Evolutionary conservation across 2,113 vertebrate genomes (phyloP), one percentile per base, ranked within the genome.

Genomic region (zebrafish (Danio rerio)): DNA sequence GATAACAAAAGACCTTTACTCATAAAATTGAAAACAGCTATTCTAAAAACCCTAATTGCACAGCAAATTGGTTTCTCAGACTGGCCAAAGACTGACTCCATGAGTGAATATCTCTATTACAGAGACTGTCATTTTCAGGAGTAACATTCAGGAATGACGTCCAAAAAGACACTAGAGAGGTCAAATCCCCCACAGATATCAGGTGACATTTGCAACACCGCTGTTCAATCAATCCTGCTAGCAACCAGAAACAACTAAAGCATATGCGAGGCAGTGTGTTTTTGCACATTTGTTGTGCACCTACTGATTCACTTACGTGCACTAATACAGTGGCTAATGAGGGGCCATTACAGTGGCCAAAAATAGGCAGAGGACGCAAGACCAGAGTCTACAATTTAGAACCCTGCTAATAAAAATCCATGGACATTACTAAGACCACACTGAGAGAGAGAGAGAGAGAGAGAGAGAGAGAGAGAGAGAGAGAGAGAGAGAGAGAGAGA

Each of bases 241-340:
- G 8, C 31, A 16, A 42, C 20, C 5, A 5, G 9, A 16, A 16
- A 69, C 9, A 63, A 31, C 61, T 40, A 40, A 21, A 63, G 21
- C 21, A 40, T 63, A 40, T 63, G 61, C 0, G 61, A 16, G 13
- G 55, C 69, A 43, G 69, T 63, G 80, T 73, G 53, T 42, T 20
- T 31, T 6, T 16, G 16, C 85, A 86, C 47, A 21, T 69, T 15
- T 79, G 49, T 78, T 85, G 63, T 42, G 40, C 82, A 79, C 80
- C 74, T 84, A 55, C 52, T 81, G 74, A 86, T 87, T 91, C 63
- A 86, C 88, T 88, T 87, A 89, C 52, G 52, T 15, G 59, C 70
- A 70, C 62, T 88, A 90, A 89, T 88, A 87, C 81, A 56, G 9
- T 49, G 18, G 3, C 84, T 88, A 92, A 92, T 89, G 85, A 87